phyloP scores from a whole-genome alignment of 2,113 vertebrate species.

The Dasyprocta punctata region DNA sequence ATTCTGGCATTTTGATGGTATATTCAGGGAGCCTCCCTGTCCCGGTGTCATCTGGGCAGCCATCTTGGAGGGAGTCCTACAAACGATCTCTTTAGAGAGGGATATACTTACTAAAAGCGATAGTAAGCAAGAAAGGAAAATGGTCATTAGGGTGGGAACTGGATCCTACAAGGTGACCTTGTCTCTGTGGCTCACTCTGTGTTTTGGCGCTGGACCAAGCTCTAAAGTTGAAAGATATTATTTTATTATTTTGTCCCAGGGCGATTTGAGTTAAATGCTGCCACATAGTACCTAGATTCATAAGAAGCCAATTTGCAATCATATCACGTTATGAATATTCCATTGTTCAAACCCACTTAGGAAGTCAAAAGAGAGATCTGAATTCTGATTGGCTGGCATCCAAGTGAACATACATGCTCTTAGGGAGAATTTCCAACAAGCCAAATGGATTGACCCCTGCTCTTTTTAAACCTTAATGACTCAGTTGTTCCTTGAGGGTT shows the following conservation, averaged over 20 bases:
- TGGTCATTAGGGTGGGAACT: background rate
- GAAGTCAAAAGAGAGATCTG: conserved; percentile 27
- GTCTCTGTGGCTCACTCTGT: background rate
- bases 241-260: background rate
- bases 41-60: too few relatives aligned
- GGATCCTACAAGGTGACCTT: background rate
- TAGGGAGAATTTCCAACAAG: background rate
- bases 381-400: background rate
- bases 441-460: background rate
- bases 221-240: background rate
- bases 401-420: background rate
- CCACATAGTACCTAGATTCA: background rate
- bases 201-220: background rate
- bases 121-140: background rate
- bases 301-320: background rate
- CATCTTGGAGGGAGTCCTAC: too few relatives aligned
- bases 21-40: too few relatives aligned
- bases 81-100: background rate
- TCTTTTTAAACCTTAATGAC: background rate
- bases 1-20: too few relatives aligned
- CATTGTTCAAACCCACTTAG: background rate
- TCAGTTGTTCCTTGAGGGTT: background rate
- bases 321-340: background rate
- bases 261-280: background rate
- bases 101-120: background rate